phyloP scores from a whole-genome alignment of 1,140 invertebrate species.

The Halictus rubicundus region DNA sequence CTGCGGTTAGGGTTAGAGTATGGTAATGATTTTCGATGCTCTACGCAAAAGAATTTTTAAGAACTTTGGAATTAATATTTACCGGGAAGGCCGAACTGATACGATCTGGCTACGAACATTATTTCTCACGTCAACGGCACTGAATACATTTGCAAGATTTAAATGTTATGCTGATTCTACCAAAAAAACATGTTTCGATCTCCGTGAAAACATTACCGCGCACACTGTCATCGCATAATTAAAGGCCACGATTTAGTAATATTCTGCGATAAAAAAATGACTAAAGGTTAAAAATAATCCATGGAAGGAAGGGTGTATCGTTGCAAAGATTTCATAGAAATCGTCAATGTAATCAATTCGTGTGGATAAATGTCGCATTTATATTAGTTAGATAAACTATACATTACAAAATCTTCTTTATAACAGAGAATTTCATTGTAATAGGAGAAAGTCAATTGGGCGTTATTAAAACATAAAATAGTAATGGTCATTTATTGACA shows the following conservation, averaged over 20 bases:
- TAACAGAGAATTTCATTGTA: too few species aligned
- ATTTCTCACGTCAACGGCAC: constrained; percentile 7
- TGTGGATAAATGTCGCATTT: neutral
- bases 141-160: constrained; percentile 47
- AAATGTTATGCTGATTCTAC: neutral
- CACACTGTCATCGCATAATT: neutral
- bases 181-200: neutral
- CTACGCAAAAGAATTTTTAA: neutral
- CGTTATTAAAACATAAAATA: too few species aligned
- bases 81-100: constrained; percentile 22
- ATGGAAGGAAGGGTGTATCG: neutral
- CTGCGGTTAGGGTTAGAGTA: constrained; percentile 17
- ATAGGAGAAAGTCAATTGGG: too few species aligned
- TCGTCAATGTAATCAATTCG: neutral
- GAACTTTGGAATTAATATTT: neutral
- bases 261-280: neutral
- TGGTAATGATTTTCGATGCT: neutral
- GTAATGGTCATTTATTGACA: too few species aligned
- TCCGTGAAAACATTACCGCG: neutral
- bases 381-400: too few species aligned
- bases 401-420: too few species aligned
- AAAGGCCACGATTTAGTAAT: too few species aligned
- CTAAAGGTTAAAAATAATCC: neutral
- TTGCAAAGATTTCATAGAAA: too few species aligned
- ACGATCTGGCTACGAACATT: constrained; percentile 6